Evolutionary conservation across 1,140 invertebrate genomes (phyloP).

Genomic region (Heliconius nattereri): DNA sequence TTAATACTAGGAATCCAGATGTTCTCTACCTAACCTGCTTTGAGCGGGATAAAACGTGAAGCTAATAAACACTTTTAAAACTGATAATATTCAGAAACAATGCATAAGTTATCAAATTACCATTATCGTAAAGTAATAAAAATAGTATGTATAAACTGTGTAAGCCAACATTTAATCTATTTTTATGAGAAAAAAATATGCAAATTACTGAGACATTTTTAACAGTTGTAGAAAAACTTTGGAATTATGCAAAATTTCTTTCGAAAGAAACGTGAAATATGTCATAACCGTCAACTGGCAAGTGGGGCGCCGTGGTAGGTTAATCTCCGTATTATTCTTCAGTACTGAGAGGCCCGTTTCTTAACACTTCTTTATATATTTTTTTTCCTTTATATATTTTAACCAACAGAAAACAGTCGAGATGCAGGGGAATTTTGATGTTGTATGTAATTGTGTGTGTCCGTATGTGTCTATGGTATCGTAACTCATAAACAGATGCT

Average conservation of each 20-base stretch:
- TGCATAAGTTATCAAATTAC: neutral
- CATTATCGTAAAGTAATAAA: too few species aligned
- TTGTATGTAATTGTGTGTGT: too few species aligned
- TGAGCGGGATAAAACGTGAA: too few species aligned
- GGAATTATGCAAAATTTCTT: neutral
- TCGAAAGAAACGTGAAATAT: neutral
- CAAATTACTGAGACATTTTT: neutral
- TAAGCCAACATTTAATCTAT: neutral
- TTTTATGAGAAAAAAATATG: neutral
- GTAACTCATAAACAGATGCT: too few species aligned
- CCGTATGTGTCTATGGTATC: too few species aligned
- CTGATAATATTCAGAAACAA: too few species aligned
- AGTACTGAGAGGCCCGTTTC: neutral
- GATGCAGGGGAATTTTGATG: too few species aligned
- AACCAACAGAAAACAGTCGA: too few species aligned
- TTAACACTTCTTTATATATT: neutral
- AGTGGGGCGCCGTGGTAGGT: conserved; percentile 7
- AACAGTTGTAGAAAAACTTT: neutral
- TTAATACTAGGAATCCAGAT: too few species aligned
- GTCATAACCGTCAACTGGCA: neutral
- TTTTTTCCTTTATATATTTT: neutral
- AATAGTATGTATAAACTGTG: neutral
- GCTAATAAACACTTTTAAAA: too few species aligned
- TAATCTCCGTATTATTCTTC: conserved; percentile 8
- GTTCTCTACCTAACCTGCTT: too few species aligned